Conservation (phyloP, 2,888 invertebrate genomes). For the Protophormia terraenovae region DNA sequence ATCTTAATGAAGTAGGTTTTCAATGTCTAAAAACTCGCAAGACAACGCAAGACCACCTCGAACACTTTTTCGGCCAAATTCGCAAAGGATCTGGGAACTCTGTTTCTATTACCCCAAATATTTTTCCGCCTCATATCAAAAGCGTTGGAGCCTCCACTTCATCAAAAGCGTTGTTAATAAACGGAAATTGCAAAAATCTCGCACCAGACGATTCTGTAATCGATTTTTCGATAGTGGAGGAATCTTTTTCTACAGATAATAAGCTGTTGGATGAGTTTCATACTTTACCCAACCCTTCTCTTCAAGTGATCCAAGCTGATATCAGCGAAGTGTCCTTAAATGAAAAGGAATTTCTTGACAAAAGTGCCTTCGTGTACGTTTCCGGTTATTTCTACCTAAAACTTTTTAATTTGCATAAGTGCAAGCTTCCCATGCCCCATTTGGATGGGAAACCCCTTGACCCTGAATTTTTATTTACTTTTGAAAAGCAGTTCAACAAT, state of each 20-base stretch:
- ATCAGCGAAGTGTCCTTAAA: not conserved
- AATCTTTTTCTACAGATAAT: not conserved
- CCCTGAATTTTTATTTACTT: conserved; percentile 24
- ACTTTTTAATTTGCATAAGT: conserved; percentile 16
- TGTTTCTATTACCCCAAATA: not conserved
- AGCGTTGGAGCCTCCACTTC: conserved; percentile 15
- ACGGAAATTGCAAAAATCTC: conserved; percentile 35
- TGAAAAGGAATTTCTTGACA: too few relatives aligned
- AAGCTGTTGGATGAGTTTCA: not conserved
- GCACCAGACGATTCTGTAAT: not conserved
- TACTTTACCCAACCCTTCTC: not conserved
- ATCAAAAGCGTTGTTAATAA: not conserved
- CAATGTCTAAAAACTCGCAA: not conserved
- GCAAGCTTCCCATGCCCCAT: conserved; percentile 6
- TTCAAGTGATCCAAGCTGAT: not conserved
- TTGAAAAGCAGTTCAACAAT: conserved; percentile 41
- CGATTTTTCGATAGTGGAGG: not conserved
- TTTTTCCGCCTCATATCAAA: conserved; percentile 23
- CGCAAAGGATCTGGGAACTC: conserved; percentile 15
- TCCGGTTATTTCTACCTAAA: conserved; percentile 46
- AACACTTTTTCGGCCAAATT: conserved; percentile 21
- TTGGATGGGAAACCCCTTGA: conserved; percentile 25
- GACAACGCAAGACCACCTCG: not conserved
- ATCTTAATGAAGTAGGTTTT: not conserved
- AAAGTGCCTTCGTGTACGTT: conserved; percentile 31